Conservation (phyloP, 2,888 invertebrate genomes). For the Smittia sp. region DNA sequence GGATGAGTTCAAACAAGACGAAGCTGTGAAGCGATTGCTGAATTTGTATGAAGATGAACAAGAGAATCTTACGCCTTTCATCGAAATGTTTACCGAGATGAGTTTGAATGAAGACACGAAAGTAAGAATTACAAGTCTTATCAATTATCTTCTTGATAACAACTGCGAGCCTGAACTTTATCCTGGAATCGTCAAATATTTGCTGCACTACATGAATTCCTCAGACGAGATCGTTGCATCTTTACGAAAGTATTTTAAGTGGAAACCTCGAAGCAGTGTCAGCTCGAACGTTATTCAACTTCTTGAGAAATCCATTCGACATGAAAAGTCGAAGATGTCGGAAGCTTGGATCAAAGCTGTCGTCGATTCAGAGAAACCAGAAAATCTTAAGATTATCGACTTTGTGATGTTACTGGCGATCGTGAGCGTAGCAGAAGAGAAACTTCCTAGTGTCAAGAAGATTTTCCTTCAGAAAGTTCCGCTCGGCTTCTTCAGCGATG, state of each 20-base stretch:
- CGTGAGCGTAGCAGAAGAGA: neutral
- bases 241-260: conserved; percentile 16
- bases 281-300: conserved; percentile 5
- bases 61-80: conserved; percentile 18
- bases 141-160: conserved; percentile 17
- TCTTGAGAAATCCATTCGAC: conserved; percentile 10
- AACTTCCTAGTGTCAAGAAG: conserved; percentile 22
- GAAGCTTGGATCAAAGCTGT: conserved; percentile 23
- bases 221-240: neutral
- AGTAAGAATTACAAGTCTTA: neutral
- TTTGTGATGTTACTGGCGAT: conserved; percentile 21
- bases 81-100: conserved; percentile 29
- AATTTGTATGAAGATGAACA: neutral
- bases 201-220: neutral
- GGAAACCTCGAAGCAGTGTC: neutral
- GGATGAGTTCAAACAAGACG: conserved; percentile 22
- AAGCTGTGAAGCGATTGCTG: conserved; percentile 10
- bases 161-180: conserved; percentile 16
- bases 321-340: conserved; percentile 1
- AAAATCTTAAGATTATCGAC: conserved; percentile 10
- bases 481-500: conserved; percentile 5
- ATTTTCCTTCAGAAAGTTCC: conserved; percentile 9
- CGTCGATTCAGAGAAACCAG: neutral
- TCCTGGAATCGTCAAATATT: conserved; percentile 30
- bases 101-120: neutral